These are phyloP conservation scores for Leptopilina syphax DNA, from an alignment of 2,888 invertebrate genomes.

Conservation along the genomic window DNA sequence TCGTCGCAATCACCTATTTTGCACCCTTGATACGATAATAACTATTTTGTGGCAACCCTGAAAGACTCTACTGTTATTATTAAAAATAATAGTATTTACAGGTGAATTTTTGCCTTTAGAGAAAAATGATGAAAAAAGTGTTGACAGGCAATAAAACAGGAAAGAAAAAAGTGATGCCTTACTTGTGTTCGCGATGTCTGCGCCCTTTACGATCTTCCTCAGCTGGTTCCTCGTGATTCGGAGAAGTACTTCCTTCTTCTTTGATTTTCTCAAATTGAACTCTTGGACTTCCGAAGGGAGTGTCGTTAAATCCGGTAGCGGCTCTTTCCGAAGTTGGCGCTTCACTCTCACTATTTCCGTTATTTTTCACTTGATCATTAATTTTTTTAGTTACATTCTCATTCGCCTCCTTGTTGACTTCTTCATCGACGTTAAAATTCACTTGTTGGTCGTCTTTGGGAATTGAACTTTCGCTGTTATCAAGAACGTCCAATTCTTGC, in stretches of 20 bases:
- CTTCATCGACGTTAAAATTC: constrained; percentile 55
- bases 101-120: too few relatives aligned
- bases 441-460: constrained; percentile 41
- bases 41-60: too few relatives aligned
- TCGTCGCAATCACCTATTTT: too few relatives aligned
- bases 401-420: constrained; percentile 58
- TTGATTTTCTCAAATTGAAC: constrained; percentile 73
- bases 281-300: constrained; percentile 68
- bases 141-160: background rate
- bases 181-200: constrained; percentile 74
- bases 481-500: constrained; percentile 60
- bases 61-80: too few relatives aligned
- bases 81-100: too few relatives aligned
- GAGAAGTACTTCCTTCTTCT: constrained; percentile 65
- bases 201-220: constrained; percentile 72
- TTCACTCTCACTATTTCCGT: constrained; percentile 67
- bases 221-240: constrained; percentile 54
- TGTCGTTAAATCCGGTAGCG: constrained; percentile 69
- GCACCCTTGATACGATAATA: too few relatives aligned
- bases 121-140: too few relatives aligned
- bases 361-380: constrained; percentile 57
- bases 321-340: constrained; percentile 74
- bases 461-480: constrained; percentile 64
- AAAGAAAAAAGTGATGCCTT: constrained; percentile 46
- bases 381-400: constrained; percentile 58